These are phyloP conservation scores for Apoda limacodes DNA, from an alignment of 2,888 invertebrate genomes.

Conservation along the genomic window DNA sequence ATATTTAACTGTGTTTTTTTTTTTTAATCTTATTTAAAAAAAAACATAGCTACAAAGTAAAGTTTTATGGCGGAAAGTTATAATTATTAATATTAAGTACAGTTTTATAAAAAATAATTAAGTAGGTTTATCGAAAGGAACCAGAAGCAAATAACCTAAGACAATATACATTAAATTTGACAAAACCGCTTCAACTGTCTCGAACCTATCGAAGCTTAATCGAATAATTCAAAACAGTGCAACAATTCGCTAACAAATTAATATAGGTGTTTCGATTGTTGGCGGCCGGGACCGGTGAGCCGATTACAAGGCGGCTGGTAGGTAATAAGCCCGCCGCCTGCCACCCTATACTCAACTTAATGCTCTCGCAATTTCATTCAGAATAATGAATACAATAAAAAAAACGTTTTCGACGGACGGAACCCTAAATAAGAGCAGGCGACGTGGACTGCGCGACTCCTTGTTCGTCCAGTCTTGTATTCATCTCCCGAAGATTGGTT, in stretches of 20 bases:
- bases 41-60: too few species aligned
- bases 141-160: too few species aligned
- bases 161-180: too few species aligned
- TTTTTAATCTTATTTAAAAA: too few species aligned
- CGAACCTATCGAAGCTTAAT: too few species aligned
- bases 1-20: too few species aligned
- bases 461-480: slow-evolving; percentile 35
- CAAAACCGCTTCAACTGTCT: too few species aligned
- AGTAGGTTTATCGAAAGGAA: too few species aligned
- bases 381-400: slow-evolving; percentile 64
- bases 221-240: too few species aligned
- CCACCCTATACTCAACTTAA: slow-evolving; percentile 68
- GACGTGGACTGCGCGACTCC: slow-evolving; percentile 36
- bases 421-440: slow-evolving; percentile 45
- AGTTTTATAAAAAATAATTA: too few species aligned
- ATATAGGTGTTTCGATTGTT: slow-evolving; percentile 37
- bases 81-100: too few species aligned
- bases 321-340: slow-evolving; percentile 55
- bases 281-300: slow-evolving; percentile 37
- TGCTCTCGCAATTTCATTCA: slow-evolving; percentile 69
- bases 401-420: slow-evolving; percentile 50
- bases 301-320: slow-evolving; percentile 63
- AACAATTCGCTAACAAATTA: slow-evolving; percentile 55
- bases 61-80: too few species aligned
- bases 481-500: slow-evolving; percentile 31